These are phyloP conservation scores for Poeciliopsis prolifica DNA, from an alignment of 2,113 vertebrate species.

Conservation along the genomic window DNA sequence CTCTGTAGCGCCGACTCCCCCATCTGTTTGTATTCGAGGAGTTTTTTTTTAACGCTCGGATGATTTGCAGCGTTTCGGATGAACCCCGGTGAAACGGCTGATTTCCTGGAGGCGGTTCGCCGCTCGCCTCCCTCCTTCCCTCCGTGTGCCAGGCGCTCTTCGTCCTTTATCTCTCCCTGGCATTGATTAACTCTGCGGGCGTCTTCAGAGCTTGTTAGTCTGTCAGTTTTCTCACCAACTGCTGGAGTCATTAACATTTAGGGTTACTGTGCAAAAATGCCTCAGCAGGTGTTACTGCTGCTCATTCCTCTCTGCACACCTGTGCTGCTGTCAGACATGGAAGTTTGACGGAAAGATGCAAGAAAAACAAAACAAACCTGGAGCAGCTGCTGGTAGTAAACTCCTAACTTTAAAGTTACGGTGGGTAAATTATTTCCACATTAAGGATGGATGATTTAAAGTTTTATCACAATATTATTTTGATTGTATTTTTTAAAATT, in stretches of 20 bases:
- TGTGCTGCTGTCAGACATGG: constrained; percentile 46
- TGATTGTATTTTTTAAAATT: too few relatives aligned
- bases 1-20: constrained; percentile 5
- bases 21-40: constrained; percentile 23
- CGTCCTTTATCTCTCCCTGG: constrained; percentile 32
- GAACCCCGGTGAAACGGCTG: constrained; percentile 13
- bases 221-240: constrained; percentile 39
- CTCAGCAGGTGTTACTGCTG: constrained; percentile 41
- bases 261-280: constrained; percentile 22
- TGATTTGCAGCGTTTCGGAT: constrained; percentile 19
- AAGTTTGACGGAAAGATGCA: constrained; percentile 18
- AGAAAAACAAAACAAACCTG: constrained; percentile 3
- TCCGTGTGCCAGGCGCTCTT: constrained; percentile 28
- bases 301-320: constrained; percentile 39
- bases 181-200: constrained; percentile 44
- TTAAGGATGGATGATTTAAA: neutral
- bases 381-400: neutral
- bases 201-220: constrained; percentile 55
- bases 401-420: neutral
- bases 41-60: neutral
- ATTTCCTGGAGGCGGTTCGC: constrained; percentile 12
- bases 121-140: constrained; percentile 40
- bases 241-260: constrained; percentile 42
- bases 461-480: too few relatives aligned
- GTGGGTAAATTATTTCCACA: neutral